Evolutionary conservation across 2,888 invertebrate genomes (phyloP).

Genomic region (Sarcophaga subvicina): DNA sequence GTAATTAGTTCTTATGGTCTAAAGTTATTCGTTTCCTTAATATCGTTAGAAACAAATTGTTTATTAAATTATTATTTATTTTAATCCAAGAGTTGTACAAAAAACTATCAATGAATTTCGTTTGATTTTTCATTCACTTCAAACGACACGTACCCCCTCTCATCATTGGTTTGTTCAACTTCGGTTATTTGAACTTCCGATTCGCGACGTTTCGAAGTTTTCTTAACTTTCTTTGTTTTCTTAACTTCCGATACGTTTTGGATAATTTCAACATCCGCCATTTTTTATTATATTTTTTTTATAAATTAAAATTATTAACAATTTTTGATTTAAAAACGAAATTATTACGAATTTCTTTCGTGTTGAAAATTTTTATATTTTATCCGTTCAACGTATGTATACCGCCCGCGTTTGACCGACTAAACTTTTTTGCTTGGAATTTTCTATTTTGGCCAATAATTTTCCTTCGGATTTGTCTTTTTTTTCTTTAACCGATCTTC

Average conservation of each 20-base stretch:
- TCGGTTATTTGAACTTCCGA: constrained; percentile 93
- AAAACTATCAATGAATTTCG: constrained; percentile 54
- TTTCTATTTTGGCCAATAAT: constrained; percentile 65
- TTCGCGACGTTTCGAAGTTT: constrained; percentile 91
- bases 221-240: constrained; percentile 95
- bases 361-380: background rate
- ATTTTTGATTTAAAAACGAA: constrained; percentile 23
- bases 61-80: too few species aligned
- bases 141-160: constrained; percentile 92
- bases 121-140: background rate
- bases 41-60: too few species aligned
- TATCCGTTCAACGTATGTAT: constrained; percentile 65
- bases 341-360: constrained; percentile 3
- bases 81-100: too few species aligned
- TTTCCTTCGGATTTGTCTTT: constrained; percentile 38
- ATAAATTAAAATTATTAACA: background rate
- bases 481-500: constrained; percentile 18
- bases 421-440: constrained; percentile 74
- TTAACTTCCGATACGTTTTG: constrained; percentile 92
- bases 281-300: constrained; percentile 79
- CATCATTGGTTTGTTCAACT: constrained; percentile 86
- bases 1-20: too few species aligned
- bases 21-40: too few species aligned
- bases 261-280: constrained; percentile 96
- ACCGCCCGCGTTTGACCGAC: constrained; percentile 78